A percentile compares a stretch with the other conserved stretches of the same genome.
phyloP scores from a whole-genome alignment of 2,113 vertebrate species.

The Speoplatyrhinus poulsoni region DNA sequence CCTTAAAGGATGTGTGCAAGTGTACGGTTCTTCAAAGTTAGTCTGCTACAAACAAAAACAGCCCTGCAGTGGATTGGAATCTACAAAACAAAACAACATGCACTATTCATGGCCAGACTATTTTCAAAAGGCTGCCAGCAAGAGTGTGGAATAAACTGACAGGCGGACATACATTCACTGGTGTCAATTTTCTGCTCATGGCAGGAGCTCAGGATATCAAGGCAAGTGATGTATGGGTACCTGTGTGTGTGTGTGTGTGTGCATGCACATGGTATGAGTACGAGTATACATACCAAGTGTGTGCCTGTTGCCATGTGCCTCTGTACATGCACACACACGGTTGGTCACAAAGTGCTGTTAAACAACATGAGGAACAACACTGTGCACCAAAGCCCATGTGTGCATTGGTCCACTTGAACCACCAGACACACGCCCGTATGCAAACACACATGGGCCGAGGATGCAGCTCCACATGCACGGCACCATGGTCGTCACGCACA shows the following conservation, averaged over 20 bases:
- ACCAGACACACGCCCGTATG: slow-evolving; percentile 3
- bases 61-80: slow-evolving; percentile 70
- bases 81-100: slow-evolving; percentile 76
- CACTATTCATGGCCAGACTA: slow-evolving; percentile 77
- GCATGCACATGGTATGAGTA: slow-evolving; percentile 34
- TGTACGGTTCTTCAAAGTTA: slow-evolving; percentile 61
- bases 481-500: slow-evolving; percentile 79
- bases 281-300: slow-evolving; percentile 9
- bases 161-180: slow-evolving; percentile 76
- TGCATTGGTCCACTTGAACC: slow-evolving; percentile 2
- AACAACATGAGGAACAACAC: slow-evolving; percentile 18
- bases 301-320: slow-evolving; percentile 7
- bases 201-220: slow-evolving; percentile 81
- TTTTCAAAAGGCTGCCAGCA: slow-evolving; percentile 66
- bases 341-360: slow-evolving; percentile 36
- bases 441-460: slow-evolving; percentile 67
- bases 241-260: slow-evolving; percentile 51
- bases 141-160: slow-evolving; percentile 66
- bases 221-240: slow-evolving; percentile 59
- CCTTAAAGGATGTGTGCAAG: slow-evolving; percentile 67
- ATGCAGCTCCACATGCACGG: slow-evolving; percentile 75
- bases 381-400: slow-evolving; percentile 22
- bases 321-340: not conserved
- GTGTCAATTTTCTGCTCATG: slow-evolving; percentile 78
- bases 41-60: slow-evolving; percentile 70